A percentile compares a stretch with the other conserved stretches of the same genome.
Conservation (phyloP, 2,113 vertebrate species). For the Heterocephalus glaber region DNA sequence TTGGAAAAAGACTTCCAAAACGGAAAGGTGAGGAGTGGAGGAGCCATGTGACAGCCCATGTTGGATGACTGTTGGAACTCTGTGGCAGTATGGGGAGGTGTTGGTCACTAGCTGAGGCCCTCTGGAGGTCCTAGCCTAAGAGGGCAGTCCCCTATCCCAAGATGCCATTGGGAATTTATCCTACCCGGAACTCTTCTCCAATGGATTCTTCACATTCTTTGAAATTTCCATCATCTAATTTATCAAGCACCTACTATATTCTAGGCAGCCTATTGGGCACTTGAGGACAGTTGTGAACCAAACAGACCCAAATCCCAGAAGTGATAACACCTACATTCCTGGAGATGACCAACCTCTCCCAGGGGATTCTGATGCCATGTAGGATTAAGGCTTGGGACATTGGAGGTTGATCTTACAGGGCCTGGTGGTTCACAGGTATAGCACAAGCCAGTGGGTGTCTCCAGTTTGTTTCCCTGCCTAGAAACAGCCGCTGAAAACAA, state of each 20-base stretch:
- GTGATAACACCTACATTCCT: fast-evolving
- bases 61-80: background rate
- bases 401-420: fast-evolving
- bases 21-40: background rate
- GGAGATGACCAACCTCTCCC: background rate
- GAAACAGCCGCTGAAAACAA: background rate
- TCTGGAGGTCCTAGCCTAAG: fast-evolving
- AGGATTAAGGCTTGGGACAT: background rate
- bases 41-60: fast-evolving
- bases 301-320: background rate
- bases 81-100: no score
- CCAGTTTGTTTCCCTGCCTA: background rate
- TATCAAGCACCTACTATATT: background rate
- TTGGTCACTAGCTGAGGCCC: background rate
- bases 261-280: background rate
- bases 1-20: background rate
- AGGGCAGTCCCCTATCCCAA: background rate
- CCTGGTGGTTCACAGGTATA: background rate
- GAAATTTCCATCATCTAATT: background rate
- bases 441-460: background rate
- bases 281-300: background rate
- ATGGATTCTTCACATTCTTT: background rate
- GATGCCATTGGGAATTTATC: background rate
- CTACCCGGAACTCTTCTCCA: background rate
- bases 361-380: background rate